Base-by-base conservation (phyloP, 2,113 vertebrate genomes). In the Anoura caudifer region DNA sequence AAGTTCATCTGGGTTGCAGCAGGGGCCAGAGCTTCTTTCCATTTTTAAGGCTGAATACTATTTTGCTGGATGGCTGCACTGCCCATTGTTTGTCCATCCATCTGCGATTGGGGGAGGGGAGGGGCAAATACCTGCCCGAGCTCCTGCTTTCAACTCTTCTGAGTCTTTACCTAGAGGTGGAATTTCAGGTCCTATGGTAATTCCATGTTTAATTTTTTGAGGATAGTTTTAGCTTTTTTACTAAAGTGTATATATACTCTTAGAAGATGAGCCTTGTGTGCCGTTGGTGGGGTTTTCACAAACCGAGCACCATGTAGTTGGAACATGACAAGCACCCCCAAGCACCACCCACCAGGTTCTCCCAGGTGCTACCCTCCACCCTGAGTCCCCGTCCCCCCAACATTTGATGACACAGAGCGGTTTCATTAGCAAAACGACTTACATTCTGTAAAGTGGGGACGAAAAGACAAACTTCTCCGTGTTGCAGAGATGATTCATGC, bases 321-420 rank as follows among this genome's bases (percentile, higher is more conserved):
- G 26, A 47, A 50, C 20, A 33, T 4, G 4, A 26, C 7, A 0
- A 12, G 50, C 4, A 12, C 20, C 14, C 38, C 2, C 9, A 20
- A 14, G 4, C 16, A 11, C 3, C 16, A 8, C 61, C 54, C 3
- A 31, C 38, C 13, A 16, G 1, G 3, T 4, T 50, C 54, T 69
- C 15, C 26, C 0, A 0, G 19, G 22, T 33, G 70, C 50, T 13
- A 10, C 65, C 16, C 24, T 22, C 8, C 47, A 31, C 20, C n/a
- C 7, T 12, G 14, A 36, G 72, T 38, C 56, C 8, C 56, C 45
- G 13, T 14, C n/a, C 11, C 13, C 17, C 54, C 24, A 19, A 52
- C 31, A 65, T 91, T n/a, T 19, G 73, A 73, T 56, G 43, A 24
- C 33, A 63, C 3, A 8, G 82, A 22, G 52, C 11, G 9, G 33